Base-by-base conservation (phyloP, 2,888 invertebrate genomes). In the Oscheius onirici region DNA sequence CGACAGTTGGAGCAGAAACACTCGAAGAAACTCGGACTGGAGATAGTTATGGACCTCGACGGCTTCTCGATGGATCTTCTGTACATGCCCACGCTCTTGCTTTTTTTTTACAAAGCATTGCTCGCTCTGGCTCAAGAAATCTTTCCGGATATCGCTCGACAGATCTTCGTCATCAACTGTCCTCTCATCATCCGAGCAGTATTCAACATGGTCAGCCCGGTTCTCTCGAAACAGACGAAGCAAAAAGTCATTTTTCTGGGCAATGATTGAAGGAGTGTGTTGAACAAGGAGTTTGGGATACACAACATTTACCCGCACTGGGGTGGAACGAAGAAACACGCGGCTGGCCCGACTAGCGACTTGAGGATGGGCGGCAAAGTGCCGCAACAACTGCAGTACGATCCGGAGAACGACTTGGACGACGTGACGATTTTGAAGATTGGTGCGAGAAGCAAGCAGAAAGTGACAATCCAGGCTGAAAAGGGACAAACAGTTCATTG, bases 1-100 rank as follows among this genome's bases (percentile, higher is more conserved):
- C 73, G 79, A 75, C 75, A 54, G 44, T 22, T 70, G 0, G 77
- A 79, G 28, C 44, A 57, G 13, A 69, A 73, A 40, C 71, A 71
- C 1, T 67, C 68, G 20, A 60, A 57, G 11, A 83, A 85, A 66
- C 72, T 83, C 40, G 85, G 85, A 65, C 73, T 84, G 46, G 75
- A 75, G 43, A 81, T 86, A 20, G 76, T 86, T 51, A 78, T 86
- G 71, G 85, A 85, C 67, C 70, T 85, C 46, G 83, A 84, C n/a
- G 85, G 86, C 20, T 85, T 84, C 70, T 76, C 67, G 58, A 81
- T 74, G 72, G 85, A 85, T 61, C 75, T 83, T 22, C 49, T 85
- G 13, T 80, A 78, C 71, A 79, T 79, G 24, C 79, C 82, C 17
- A 77, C 82, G 22, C 60, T 85, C n/a, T 83, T 81, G 73, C n/a